These are phyloP conservation scores for Lochmaea crataegi DNA, from an alignment of 2,888 invertebrate species.

Conservation along the genomic window DNA sequence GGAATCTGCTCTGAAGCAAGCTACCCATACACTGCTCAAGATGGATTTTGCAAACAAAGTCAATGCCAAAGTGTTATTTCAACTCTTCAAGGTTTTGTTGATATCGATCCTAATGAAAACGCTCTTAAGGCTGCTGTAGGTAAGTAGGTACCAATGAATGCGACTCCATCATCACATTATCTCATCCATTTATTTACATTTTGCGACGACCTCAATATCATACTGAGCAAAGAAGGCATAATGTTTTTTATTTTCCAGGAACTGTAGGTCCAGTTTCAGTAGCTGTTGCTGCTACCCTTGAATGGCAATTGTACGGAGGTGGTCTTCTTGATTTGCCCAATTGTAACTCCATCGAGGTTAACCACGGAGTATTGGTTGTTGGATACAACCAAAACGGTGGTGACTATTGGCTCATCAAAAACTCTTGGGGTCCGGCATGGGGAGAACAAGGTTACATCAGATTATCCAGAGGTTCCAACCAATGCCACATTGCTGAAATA, in stretches of 20 bases:
- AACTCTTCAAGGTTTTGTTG: not conserved
- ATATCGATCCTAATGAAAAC: slow-evolving; percentile 7
- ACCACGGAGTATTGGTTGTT: slow-evolving; percentile 84
- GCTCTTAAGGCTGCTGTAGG: slow-evolving; percentile 12
- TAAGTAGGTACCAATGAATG: not conserved
- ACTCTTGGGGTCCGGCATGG: slow-evolving; percentile 63
- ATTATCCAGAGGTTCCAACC: slow-evolving; percentile 66
- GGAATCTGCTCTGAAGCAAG: slow-evolving; percentile 86
- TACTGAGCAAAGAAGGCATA: not conserved
- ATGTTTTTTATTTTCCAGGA: slow-evolving; percentile 67
- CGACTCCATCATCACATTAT: no score
- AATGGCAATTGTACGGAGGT: slow-evolving; percentile 83
- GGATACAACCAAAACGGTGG: slow-evolving; percentile 75
- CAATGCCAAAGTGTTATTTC: not conserved
- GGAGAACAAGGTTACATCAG: slow-evolving; percentile 53
- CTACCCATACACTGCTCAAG: slow-evolving; percentile 75
- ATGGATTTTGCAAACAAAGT: slow-evolving; percentile 32
- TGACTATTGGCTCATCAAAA: slow-evolving; percentile 72
- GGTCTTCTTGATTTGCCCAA: slow-evolving; percentile 85
- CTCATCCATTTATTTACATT: not conserved
- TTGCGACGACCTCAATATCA: not conserved
- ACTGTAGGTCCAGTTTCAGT: slow-evolving; percentile 87
- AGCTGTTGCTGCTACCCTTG: slow-evolving; percentile 80
- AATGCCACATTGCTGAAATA: slow-evolving; percentile 72
- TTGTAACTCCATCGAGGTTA: slow-evolving; percentile 70